These are phyloP conservation scores for Triplophysa yarkandensis DNA, from an alignment of 2,797 vertebrate species.

Conservation along the genomic window DNA sequence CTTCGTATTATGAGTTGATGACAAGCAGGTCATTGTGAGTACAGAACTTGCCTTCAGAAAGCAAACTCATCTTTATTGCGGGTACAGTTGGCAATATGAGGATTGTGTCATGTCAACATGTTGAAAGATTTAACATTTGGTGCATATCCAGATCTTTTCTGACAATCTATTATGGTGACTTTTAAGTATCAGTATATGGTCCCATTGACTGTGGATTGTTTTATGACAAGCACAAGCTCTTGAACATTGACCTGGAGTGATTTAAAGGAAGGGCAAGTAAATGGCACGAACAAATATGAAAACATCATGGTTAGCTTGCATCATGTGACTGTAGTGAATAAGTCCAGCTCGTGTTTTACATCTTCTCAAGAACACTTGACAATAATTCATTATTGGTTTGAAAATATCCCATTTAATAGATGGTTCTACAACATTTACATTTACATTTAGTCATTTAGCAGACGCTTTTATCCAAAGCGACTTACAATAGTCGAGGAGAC, in stretches of 20 bases:
- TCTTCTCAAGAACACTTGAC: slow-evolving; percentile 35
- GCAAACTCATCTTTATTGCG: neutral
- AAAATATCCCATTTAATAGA: slow-evolving; percentile 6
- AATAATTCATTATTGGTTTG: slow-evolving; percentile 13
- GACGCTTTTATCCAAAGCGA: too few species aligned
- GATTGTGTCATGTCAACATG: neutral
- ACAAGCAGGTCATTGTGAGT: neutral
- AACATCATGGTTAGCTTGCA: neutral
- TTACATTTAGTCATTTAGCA: too few species aligned
- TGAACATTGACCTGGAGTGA: slow-evolving; percentile 48
- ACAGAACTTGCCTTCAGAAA: neutral
- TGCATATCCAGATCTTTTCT: neutral
- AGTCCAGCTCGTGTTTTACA: slow-evolving; percentile 51
- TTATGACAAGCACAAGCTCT: slow-evolving; percentile 33
- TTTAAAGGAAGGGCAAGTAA: neutral
- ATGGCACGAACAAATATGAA: neutral
- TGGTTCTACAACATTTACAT: too few species aligned
- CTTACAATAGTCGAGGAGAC: too few species aligned
- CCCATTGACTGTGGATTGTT: slow-evolving; percentile 17
- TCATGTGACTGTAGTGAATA: slow-evolving; percentile 29
- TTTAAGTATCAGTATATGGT: too few species aligned
- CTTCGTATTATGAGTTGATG: neutral
- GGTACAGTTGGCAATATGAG: neutral
- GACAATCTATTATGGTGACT: neutral
- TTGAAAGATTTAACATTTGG: neutral